Base-by-base conservation (phyloP, 2,797 vertebrate species). In the Eptatretus atami region DNA sequence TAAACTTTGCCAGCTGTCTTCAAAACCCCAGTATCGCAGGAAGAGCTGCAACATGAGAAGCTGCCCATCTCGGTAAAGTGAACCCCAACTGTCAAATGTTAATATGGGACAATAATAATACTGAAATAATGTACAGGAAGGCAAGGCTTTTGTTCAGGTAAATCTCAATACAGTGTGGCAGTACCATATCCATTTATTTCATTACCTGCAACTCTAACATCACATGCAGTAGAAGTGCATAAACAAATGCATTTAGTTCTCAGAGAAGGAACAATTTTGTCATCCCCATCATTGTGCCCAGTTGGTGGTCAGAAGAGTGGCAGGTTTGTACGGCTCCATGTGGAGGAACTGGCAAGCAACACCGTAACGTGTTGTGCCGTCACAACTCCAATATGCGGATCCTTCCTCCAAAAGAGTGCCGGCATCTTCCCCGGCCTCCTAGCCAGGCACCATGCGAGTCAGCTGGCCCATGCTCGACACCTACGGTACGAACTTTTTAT, bases 271-370 rank as follows among this genome's bases (percentile, higher is more conserved):
- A 31, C 31, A 31, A 31, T 31, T 31, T 31, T 60, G 15, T 60
- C 53, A 12, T 9, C n/a, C 1, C 1, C 66, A 53, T 3, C 67
- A 53, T 57, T 69, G 13, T 63, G 68, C 69, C 52, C 72, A 98
- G 90, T 70, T 98, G 90, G 90, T 98, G 88, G 90, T 76, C 83
- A 65, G 86, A 86, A 2, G 80, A 90, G 61, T 98, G 90, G 90
- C 86, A 93, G 75, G 78, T 81, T 2, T 98, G 88, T 64, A 80
- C 85, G 0, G 66, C 78, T 2, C 80, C 82, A 0, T 98, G 90
- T 65, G 88, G 87, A 10, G 74, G 78, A 3, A 73, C 74, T 0
- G 88, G 88, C 3, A 69, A 80, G 65, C 82, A 81, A 68, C 88
- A 79, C 67, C 76, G 87, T 25, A 80, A 82, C 0, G 83, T 94